Base-by-base conservation (phyloP, 2,888 invertebrate genomes). In the Sabatieria punctata region DNA sequence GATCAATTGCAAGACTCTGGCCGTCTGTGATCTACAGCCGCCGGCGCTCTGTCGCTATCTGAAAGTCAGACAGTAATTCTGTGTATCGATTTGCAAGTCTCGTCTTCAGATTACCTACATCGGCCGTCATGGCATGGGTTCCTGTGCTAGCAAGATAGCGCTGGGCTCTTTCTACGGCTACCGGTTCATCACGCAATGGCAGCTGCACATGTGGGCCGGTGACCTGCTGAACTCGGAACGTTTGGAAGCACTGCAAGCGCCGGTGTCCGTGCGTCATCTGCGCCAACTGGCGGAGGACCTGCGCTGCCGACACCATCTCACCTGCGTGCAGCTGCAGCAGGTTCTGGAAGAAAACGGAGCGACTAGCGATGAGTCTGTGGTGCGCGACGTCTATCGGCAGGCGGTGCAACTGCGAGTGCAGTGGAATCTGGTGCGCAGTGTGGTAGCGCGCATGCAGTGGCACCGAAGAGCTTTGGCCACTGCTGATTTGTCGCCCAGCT, bases 141-240 rank as follows among this genome's bases (percentile, higher is more conserved):
- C 85, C 0, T 82, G 84, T 47, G 78, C 84, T 56, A 85, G 85
- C 60, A 80, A 83, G 69, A 85, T 89, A 52, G 86, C 88, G 0
- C 72, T 86, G 36, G 89, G 88, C n/a, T 80, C 80, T 68, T 89
- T 88, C 68, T 89, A 84, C 65, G 89, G 89, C 0, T 85, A 88
- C 65, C 77, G 84, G 35, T 78, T 82, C 2, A 76, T 83, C 48
- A 71, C 85, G 13, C 76, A 77, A 21, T 78, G 77, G 68, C 66
- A 67, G 53, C 37, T 49, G 24, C 27, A 25, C 50, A 75, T 77
- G 41, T 68, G 71, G 33, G 37, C 36, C 18, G 38, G 41, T 13
- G 18, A 43, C 30, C 1, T 46, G 19, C 25, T 43, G 11, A 23
- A 24, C 15, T 11, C n/a, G 36, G 44, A 47, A 24, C 21, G 39